Evolutionary conservation across 2,888 invertebrate genomes (phyloP).

Genomic region (Pedicia rivosa): DNA sequence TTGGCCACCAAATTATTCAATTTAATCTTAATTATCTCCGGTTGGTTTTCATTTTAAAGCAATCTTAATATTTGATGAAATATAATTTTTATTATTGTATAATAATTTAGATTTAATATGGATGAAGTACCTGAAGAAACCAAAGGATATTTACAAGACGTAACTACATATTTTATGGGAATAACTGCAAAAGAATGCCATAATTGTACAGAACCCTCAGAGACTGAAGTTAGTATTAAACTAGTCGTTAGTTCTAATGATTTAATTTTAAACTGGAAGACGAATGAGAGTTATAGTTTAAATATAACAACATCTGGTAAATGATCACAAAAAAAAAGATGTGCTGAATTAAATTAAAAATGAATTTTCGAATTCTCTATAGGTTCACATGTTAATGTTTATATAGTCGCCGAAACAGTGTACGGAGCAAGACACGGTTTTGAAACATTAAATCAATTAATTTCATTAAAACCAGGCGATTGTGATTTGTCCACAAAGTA

Average conservation of each 20-base stretch:
- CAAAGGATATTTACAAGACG: slow-evolving; percentile 35
- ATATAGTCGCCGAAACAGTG: slow-evolving; percentile 41
- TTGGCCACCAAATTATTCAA: slow-evolving; percentile 29
- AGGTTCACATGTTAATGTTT: slow-evolving; percentile 36
- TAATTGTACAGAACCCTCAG: slow-evolving; percentile 31
- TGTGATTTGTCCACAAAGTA: slow-evolving; percentile 13
- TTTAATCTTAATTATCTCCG: slow-evolving; percentile 41
- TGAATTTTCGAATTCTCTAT: slow-evolving; percentile 9
- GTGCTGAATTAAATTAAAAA: not conserved
- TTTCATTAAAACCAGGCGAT: slow-evolving; percentile 26
- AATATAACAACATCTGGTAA: slow-evolving; percentile 42
- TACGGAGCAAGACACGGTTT: slow-evolving; percentile 62
- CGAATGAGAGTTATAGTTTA: slow-evolving; percentile 51
- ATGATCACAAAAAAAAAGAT: slow-evolving; percentile 3
- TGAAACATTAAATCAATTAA: slow-evolving; percentile 58
- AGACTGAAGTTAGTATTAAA: slow-evolving; percentile 39
- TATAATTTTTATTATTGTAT: slow-evolving; percentile 7
- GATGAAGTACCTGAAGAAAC: slow-evolving; percentile 32
- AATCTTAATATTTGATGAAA: not conserved
- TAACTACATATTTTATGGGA: slow-evolving; percentile 36
- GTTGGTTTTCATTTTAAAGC: slow-evolving; percentile 16
- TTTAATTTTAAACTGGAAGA: slow-evolving; percentile 42
- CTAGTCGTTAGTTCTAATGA: slow-evolving; percentile 35
- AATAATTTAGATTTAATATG: slow-evolving; percentile 33
- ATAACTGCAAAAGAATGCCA: slow-evolving; percentile 44